Evolutionary conservation across 2,888 invertebrate genomes (phyloP), one percentile per base, ranked within the genome.

Genomic region (Drosophila multiciliata): DNA sequence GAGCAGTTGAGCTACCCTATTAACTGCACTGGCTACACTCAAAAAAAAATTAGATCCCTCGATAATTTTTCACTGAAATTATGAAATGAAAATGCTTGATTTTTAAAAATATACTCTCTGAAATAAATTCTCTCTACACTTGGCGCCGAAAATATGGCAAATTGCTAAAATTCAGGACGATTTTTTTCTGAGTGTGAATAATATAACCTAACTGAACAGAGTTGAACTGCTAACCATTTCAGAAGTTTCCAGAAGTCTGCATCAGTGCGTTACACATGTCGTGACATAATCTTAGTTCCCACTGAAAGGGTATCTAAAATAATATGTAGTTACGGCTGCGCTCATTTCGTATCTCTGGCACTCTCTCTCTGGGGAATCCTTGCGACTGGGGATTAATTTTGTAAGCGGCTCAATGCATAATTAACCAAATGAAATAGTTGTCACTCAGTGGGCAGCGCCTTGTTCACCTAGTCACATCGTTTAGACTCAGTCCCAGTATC

Each of bases 401-500:
- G 71, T 73, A 88, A 83, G 71, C 86, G 70, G 80, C 83, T 88
- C 80, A 82, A 66, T 86, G 83, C 69, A 73, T 84, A 90, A 84
- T 84, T 88, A 90, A 83, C 73, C 53, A 88, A 90, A 80, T 73
- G 85, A 62, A 77, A 60, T 48, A 45, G 15, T 61, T 40, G 49
- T n/a, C 32, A 15, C 36, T n/a, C 55, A 26, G 17, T n/a, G 12
- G 45, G 15, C 38, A 29, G 23, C 50, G 15, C 59, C 33, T 20
- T 49, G 35, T 36, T 15, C 33, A 32, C 50, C 26, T 33, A n/a
- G 50, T 11, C n/a, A 57, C 29, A 29, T 42, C 36, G 15, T 26
- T 54, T 20, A 15, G 26, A 36, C 54, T 54, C 38, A 11, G 36
- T 29, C 29, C 8, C 17, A n/a, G n/a, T 20, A 20, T 8, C 17